These are phyloP conservation scores for Megaceryle maxima DNA, from an alignment of 2,113 vertebrate species.

Conservation along the genomic window DNA sequence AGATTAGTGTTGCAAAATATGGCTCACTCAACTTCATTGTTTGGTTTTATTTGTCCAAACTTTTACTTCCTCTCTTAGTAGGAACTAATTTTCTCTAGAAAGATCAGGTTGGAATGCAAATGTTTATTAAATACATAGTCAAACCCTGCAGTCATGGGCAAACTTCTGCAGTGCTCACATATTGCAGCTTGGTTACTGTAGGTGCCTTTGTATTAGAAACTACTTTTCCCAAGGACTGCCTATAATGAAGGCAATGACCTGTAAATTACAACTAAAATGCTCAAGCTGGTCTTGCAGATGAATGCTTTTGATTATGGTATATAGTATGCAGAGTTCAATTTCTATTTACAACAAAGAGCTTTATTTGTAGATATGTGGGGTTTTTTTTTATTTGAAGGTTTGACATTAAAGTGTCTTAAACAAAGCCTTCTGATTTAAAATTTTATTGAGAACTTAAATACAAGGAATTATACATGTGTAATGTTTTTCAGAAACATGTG, in stretches of 20 bases:
- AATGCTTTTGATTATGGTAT: constrained; percentile 53
- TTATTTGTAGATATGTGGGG: neutral
- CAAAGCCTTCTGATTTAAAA: neutral
- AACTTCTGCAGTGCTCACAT: neutral
- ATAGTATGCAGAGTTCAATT: constrained; percentile 36
- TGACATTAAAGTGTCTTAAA: neutral
- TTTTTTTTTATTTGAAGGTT: neutral
- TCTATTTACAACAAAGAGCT: constrained; percentile 34
- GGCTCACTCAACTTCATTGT: neutral
- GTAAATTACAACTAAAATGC: constrained; percentile 53
- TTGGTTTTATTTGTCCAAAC: constrained; percentile 22
- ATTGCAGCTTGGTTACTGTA: neutral
- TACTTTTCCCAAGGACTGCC: constrained; percentile 35
- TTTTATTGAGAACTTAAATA: neutral
- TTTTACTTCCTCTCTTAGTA: neutral
- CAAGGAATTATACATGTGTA: neutral
- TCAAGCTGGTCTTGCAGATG: constrained; percentile 53
- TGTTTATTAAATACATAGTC: constrained; percentile 48
- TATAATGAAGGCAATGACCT: constrained; percentile 61
- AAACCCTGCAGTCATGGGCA: neutral
- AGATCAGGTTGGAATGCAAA: constrained; percentile 2
- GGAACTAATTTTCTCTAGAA: constrained; percentile 18
- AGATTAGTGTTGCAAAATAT: constrained; percentile 22
- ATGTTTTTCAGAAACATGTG: neutral
- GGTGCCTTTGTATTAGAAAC: constrained; percentile 32